Evolutionary conservation across 2,888 invertebrate genomes (phyloP).

Genomic region (Marasmarcha lunaedactyla): DNA sequence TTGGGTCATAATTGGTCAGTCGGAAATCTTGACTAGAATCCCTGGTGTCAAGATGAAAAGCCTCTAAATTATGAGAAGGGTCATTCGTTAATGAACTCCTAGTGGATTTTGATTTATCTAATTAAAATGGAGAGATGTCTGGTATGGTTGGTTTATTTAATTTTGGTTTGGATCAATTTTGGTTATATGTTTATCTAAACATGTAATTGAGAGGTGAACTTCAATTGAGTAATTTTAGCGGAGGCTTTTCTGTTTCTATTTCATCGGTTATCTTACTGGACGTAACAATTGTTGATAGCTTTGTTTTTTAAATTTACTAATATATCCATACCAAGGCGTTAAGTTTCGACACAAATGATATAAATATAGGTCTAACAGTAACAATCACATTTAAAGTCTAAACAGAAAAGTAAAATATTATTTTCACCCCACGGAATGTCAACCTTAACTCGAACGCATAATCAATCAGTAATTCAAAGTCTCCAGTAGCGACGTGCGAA

Average conservation of each 20-base stretch:
- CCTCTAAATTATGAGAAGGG: slow-evolving; percentile 52
- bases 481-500: slow-evolving; percentile 43
- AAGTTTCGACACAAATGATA: no score
- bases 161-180: no score
- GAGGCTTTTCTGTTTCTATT: no score
- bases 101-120: slow-evolving; percentile 26
- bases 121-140: background rate
- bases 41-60: slow-evolving; percentile 56
- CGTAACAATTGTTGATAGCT: no score
- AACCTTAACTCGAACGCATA: slow-evolving; percentile 59
- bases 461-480: slow-evolving; percentile 64
- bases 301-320: no score
- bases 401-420: slow-evolving; percentile 11
- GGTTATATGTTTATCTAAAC: no score
- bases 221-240: no score
- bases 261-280: no score
- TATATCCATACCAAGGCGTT: no score
- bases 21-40: slow-evolving; percentile 35
- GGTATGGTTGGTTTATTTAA: background rate
- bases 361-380: no score
- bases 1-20: slow-evolving; percentile 36
- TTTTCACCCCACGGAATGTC: slow-evolving; percentile 38
- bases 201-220: no score
- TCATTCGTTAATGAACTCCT: slow-evolving; percentile 47
- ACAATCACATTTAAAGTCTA: no score